phyloP scores from a whole-genome alignment of 2,888 invertebrate species.

The Ochropleura leucogaster region DNA sequence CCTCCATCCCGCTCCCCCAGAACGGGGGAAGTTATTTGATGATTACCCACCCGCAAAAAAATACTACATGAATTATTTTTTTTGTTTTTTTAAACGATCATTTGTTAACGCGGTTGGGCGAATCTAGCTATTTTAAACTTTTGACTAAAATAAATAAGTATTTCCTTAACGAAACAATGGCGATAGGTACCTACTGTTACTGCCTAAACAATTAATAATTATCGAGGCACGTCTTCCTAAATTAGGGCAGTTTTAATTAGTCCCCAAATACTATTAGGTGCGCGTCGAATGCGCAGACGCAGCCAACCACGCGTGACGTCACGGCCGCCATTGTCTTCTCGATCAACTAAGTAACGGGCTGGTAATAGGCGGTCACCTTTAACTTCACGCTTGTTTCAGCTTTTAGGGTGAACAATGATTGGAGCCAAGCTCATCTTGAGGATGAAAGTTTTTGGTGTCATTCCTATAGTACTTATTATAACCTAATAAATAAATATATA shows the following conservation, averaged over 20 bases:
- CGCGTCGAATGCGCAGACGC: constrained; percentile 64
- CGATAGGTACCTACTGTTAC: neutral
- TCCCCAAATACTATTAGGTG: constrained; percentile 54
- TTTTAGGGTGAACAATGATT: constrained; percentile 33
- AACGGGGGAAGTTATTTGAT: too few species aligned
- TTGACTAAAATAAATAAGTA: constrained; percentile 7
- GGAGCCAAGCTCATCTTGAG: neutral
- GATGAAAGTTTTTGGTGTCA: neutral
- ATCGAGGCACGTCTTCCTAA: constrained; percentile 23
- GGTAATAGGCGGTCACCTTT: constrained; percentile 44
- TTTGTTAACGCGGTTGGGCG: neutral
- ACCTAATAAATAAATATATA: too few species aligned
- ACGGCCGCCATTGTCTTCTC: constrained; percentile 59
- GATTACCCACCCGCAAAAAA: too few species aligned
- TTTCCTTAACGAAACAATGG: neutral
- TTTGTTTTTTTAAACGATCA: too few species aligned
- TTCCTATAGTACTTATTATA: neutral
- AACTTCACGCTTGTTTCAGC: constrained; percentile 40
- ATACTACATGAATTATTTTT: too few species aligned
- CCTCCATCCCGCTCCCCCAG: too few species aligned
- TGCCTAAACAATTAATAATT: constrained; percentile 39
- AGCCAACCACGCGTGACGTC: constrained; percentile 66
- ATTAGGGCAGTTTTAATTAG: constrained; percentile 58
- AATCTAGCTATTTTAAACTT: neutral
- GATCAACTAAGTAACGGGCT: constrained; percentile 50